Conservation (phyloP, 2,797 vertebrate genomes). For the Hoplostethus atlanticus region DNA sequence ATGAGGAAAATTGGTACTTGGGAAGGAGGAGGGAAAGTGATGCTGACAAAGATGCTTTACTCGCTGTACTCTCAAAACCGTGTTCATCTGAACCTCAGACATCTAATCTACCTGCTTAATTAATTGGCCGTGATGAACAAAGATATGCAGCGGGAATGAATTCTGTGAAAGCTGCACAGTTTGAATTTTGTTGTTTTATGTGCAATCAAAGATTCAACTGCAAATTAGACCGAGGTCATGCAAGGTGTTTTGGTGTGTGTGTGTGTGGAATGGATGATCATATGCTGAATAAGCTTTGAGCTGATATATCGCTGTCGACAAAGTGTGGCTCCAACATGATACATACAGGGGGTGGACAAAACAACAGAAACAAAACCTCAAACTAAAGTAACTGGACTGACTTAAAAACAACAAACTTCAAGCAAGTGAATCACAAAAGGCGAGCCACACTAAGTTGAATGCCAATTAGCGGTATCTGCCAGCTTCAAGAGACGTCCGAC, state of each 20-base stretch:
- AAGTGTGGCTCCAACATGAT: too few species aligned
- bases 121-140: background rate
- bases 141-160: background rate
- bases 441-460: too few species aligned
- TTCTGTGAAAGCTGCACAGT: background rate
- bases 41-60: background rate
- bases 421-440: too few species aligned
- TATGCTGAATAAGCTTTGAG: too few species aligned
- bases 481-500: constrained; percentile 3
- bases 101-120: background rate
- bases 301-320: too few species aligned
- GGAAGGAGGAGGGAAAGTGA: background rate
- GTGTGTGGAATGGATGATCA: too few species aligned
- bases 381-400: too few species aligned
- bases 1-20: constrained; percentile 1
- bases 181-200: background rate
- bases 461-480: too few species aligned
- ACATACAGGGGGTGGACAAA: too few species aligned
- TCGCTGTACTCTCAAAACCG: background rate
- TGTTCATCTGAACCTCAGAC: background rate
- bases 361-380: too few species aligned
- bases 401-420: too few species aligned
- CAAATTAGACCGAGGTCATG: background rate
- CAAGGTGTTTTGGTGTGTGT: background rate
- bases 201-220: background rate